phyloP scores from a whole-genome alignment of 2,888 invertebrate species.

The Mechanitis mazaeus region DNA sequence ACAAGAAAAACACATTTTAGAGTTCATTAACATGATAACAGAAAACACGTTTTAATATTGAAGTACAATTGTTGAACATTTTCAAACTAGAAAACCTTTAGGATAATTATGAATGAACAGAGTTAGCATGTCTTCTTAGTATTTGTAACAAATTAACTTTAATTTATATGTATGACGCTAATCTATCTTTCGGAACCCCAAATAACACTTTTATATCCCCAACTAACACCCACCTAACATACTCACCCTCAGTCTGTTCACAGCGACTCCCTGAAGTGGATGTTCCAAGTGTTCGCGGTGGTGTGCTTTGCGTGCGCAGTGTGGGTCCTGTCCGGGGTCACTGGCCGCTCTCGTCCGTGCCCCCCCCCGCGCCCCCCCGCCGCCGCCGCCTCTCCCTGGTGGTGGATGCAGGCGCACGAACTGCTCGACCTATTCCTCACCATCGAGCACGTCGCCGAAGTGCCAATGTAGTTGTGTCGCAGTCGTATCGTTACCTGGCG shows the following conservation, averaged over 20 bases:
- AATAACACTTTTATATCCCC: neutral
- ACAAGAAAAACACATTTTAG: neutral
- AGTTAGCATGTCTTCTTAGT: neutral
- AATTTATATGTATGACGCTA: neutral
- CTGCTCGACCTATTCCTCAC: conserved; percentile 57
- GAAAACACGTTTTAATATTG: too few relatives aligned
- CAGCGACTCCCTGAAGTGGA: conserved; percentile 63
- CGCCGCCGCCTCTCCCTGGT: conserved; percentile 44
- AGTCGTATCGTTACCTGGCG: neutral
- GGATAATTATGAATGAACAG: neutral
- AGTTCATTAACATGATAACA: too few relatives aligned
- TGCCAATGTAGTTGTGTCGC: conserved; percentile 52
- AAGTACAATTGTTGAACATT: neutral
- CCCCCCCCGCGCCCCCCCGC: conserved; percentile 28
- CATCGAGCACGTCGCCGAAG: conserved; percentile 65
- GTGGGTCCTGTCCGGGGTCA: conserved; percentile 47
- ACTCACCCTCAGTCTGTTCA: conserved; percentile 44
- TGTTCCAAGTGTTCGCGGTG: conserved; percentile 65
- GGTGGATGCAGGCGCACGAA: conserved; percentile 61
- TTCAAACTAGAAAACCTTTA: conserved; percentile 1
- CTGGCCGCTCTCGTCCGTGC: conserved; percentile 33
- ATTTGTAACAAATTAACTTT: too few relatives aligned
- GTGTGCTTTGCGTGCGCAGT: conserved; percentile 58
- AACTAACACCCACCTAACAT: neutral
- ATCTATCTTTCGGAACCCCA: neutral